phyloP scores from a whole-genome alignment of 1,140 invertebrate species.

The Gerris buenoi region DNA sequence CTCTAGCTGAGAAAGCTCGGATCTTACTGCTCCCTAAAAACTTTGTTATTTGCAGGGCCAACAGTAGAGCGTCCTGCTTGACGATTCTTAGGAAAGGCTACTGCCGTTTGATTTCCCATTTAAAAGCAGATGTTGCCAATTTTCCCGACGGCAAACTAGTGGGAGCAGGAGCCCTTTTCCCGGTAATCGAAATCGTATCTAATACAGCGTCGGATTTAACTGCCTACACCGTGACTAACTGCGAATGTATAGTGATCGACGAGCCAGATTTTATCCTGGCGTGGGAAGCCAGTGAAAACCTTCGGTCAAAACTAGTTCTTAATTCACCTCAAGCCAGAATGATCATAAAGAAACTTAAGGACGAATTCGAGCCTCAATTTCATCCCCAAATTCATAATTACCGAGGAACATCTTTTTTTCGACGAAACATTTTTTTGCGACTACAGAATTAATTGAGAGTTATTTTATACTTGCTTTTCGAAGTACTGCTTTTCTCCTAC shows the following conservation, averaged over 20 bases:
- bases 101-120: background rate
- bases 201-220: background rate
- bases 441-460: background rate
- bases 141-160: background rate
- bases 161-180: background rate
- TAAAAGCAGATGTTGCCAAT: background rate
- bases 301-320: background rate
- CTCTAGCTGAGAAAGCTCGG: background rate
- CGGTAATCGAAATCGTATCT: background rate
- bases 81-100: background rate
- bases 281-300: background rate
- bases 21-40: background rate
- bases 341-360: background rate
- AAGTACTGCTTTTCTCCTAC: background rate
- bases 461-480: background rate
- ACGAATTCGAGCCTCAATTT: background rate
- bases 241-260: background rate
- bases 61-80: background rate
- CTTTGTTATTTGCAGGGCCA: background rate
- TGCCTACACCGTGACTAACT: background rate
- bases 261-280: background rate
- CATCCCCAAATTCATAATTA: background rate
- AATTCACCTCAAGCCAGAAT: background rate
- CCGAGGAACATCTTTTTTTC: background rate
- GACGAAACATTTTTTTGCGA: background rate